These are phyloP conservation scores for Coryphaenoides rupestris DNA, from an alignment of 2,113 vertebrate genomes.

Conservation along the genomic window DNA sequence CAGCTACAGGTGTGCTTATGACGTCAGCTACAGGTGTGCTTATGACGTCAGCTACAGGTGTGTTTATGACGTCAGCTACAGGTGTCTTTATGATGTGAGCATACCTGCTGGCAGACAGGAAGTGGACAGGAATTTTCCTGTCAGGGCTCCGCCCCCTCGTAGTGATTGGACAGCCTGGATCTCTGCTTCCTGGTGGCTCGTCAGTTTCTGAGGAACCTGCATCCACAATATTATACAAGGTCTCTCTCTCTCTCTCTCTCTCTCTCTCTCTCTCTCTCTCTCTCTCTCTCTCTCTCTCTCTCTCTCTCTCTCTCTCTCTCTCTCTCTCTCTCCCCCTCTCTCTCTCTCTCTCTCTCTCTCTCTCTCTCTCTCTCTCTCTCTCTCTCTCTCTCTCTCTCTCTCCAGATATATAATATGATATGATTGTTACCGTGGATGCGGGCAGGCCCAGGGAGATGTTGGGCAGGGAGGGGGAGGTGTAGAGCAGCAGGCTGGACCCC, in stretches of 20 bases:
- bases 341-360: too few relatives aligned
- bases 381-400: too few relatives aligned
- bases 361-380: too few relatives aligned
- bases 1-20: too few relatives aligned
- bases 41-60: background rate
- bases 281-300: too few relatives aligned
- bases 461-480: slow-evolving; percentile 93
- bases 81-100: slow-evolving; percentile 40
- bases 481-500: slow-evolving; percentile 86
- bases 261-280: too few relatives aligned
- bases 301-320: too few relatives aligned
- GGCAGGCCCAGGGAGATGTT: slow-evolving; percentile 95
- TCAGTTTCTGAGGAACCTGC: slow-evolving; percentile 84
- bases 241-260: too few relatives aligned
- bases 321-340: too few relatives aligned
- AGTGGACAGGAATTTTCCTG: slow-evolving; percentile 87
- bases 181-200: slow-evolving; percentile 85
- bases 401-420: slow-evolving; percentile 71
- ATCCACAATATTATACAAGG: background rate
- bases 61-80: background rate
- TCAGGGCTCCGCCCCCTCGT: slow-evolving; percentile 80
- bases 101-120: slow-evolving; percentile 83
- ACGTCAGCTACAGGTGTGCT: background rate
- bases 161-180: slow-evolving; percentile 81
- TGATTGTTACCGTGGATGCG: slow-evolving; percentile 79